Conservation (phyloP, 2,888 invertebrate species). For the Aspidapion aeneum region DNA sequence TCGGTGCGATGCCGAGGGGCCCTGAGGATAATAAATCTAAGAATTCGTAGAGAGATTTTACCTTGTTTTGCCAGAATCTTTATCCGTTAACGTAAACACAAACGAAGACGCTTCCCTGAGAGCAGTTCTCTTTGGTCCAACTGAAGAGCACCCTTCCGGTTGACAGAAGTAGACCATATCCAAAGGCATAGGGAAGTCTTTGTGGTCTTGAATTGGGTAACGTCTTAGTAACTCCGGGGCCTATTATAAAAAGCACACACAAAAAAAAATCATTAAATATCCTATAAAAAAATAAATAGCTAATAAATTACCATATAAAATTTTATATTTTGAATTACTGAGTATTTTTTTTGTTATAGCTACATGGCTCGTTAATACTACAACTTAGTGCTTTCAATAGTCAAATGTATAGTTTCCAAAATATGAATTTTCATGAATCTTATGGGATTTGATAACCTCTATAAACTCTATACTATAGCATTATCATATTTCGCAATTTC, state of each 20-base stretch:
- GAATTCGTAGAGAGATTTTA: no score
- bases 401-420: no score
- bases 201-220: constrained; percentile 94
- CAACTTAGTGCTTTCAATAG: no score
- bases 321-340: neutral
- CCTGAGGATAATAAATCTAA: no score
- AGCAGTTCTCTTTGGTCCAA: constrained; percentile 81
- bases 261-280: neutral
- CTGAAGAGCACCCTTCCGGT: constrained; percentile 95
- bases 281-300: neutral
- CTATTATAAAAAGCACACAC: constrained; percentile 49
- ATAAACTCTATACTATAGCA: no score
- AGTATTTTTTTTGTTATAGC: no score
- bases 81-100: constrained; percentile 97
- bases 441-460: no score
- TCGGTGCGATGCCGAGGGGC: no score
- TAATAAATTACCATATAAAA: neutral
- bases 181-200: constrained; percentile 94
- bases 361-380: no score
- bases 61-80: constrained; percentile 92
- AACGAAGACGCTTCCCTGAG: constrained; percentile 92
- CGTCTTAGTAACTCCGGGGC: constrained; percentile 91
- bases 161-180: constrained; percentile 99
- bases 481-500: no score
- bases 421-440: no score